These are phyloP conservation scores for Ferdinandea cuprea DNA, from an alignment of 2,888 invertebrate genomes.

Conservation along the genomic window DNA sequence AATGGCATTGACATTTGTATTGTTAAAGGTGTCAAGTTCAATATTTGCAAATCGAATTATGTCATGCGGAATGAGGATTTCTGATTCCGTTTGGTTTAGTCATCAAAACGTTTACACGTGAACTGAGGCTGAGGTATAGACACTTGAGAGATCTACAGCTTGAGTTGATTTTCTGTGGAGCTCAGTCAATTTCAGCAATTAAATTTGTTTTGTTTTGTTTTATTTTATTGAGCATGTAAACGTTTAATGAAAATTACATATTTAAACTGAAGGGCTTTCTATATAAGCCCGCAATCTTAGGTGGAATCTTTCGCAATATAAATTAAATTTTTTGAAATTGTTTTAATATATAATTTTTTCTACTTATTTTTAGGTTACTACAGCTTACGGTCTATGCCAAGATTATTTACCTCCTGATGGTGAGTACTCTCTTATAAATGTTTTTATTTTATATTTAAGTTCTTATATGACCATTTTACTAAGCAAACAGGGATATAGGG, in stretches of 20 bases:
- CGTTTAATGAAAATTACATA: too few species aligned
- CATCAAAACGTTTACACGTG: too few species aligned
- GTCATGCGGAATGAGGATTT: slow-evolving; percentile 25
- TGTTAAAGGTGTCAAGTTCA: slow-evolving; percentile 44
- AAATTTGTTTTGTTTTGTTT: too few species aligned
- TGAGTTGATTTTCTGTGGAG: neutral
- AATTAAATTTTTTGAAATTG: too few species aligned
- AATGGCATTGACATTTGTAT: slow-evolving; percentile 22
- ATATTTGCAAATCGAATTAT: slow-evolving; percentile 49
- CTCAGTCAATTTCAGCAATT: neutral
- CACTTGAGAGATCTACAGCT: neutral
- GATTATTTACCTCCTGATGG: slow-evolving; percentile 95
- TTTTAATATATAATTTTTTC: slow-evolving; percentile 25
- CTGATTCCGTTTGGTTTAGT: neutral
- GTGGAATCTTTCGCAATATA: too few species aligned
- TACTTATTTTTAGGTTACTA: slow-evolving; percentile 90
- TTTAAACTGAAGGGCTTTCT: too few species aligned
- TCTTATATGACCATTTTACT: too few species aligned
- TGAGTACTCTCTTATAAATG: slow-evolving; percentile 84
- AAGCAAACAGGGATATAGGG: too few species aligned
- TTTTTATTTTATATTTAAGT: neutral
- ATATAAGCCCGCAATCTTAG: too few species aligned
- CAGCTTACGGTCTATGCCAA: slow-evolving; percentile 95
- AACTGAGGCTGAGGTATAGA: too few species aligned
- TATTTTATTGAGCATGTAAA: too few species aligned